phyloP scores from a whole-genome alignment of 2,113 vertebrate genomes.

The Melanerpes formicivorus region DNA sequence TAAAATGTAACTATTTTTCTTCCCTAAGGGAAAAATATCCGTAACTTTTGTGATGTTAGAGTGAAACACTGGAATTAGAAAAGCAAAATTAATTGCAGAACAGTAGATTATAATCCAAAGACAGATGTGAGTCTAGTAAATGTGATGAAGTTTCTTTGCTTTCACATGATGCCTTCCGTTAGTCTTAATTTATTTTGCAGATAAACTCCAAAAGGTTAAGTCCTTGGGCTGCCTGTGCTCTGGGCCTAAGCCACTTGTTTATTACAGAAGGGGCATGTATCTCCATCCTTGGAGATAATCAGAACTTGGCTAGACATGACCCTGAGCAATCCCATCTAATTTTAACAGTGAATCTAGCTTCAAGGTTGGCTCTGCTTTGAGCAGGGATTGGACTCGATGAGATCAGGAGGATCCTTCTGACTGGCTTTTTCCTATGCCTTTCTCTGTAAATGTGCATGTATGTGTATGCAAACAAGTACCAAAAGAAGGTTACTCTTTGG shows the following conservation, averaged over 20 bases:
- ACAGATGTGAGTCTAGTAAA: neutral
- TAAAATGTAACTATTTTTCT: neutral
- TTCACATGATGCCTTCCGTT: neutral
- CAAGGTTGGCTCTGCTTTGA: slow-evolving; percentile 9
- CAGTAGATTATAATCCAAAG: neutral
- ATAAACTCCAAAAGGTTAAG: slow-evolving; percentile 6
- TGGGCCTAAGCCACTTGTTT: slow-evolving; percentile 16
- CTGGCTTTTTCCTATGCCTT: neutral
- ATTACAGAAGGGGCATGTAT: neutral
- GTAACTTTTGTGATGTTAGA: neutral
- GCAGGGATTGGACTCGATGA: neutral
- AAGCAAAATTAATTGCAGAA: neutral
- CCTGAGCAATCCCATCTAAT: neutral
- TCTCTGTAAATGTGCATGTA: neutral
- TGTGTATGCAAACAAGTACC: neutral
- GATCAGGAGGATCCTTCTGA: neutral
- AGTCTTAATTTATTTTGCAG: slow-evolving; percentile 2
- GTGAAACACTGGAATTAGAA: neutral
- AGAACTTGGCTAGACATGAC: neutral
- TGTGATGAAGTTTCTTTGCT: neutral
- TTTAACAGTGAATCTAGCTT: neutral
- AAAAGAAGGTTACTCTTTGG: neutral
- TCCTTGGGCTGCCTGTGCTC: slow-evolving; percentile 46
- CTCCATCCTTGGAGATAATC: slow-evolving; percentile 37
- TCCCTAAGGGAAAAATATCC: neutral